These are phyloP conservation scores for Noturus placidus DNA, from an alignment of 2,113 vertebrate genomes.

Conservation along the genomic window DNA sequence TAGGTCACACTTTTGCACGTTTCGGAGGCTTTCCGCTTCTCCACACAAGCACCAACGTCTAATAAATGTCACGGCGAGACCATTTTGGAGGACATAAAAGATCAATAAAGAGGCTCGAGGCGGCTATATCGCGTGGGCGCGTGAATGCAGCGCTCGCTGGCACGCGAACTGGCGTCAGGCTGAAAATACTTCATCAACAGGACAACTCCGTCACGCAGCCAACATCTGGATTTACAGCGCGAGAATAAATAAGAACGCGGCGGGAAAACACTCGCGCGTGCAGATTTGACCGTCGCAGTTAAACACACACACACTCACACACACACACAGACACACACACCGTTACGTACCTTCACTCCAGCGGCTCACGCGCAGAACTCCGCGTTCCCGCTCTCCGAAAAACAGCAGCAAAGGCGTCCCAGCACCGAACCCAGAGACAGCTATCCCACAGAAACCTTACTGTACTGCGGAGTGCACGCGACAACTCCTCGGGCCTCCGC, in stretches of 20 bases:
- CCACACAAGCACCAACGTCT: neutral
- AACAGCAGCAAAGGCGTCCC: conserved; percentile 50
- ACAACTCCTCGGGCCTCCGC: conserved; percentile 62
- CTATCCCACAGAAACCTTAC: conserved; percentile 12
- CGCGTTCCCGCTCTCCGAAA: neutral
- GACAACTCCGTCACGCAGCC: neutral
- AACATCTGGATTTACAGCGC: neutral
- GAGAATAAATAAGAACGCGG: neutral
- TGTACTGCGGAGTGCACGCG: conserved; percentile 45
- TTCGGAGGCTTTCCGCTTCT: neutral
- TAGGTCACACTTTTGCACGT: neutral
- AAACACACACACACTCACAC: too few relatives aligned
- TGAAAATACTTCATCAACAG: conserved; percentile 22
- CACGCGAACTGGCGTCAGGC: neutral
- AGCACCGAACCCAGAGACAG: conserved; percentile 40
- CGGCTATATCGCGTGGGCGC: neutral
- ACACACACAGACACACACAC: neutral
- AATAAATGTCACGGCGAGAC: neutral
- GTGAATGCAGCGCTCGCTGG: neutral
- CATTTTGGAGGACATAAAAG: neutral
- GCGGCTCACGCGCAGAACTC: conserved; percentile 27
- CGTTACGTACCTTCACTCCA: conserved; percentile 40
- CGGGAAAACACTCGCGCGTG: neutral
- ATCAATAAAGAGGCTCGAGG: neutral
- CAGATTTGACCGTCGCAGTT: neutral